Conservation (phyloP, 2,113 vertebrate species). For the Isurus oxyrinchus region DNA sequence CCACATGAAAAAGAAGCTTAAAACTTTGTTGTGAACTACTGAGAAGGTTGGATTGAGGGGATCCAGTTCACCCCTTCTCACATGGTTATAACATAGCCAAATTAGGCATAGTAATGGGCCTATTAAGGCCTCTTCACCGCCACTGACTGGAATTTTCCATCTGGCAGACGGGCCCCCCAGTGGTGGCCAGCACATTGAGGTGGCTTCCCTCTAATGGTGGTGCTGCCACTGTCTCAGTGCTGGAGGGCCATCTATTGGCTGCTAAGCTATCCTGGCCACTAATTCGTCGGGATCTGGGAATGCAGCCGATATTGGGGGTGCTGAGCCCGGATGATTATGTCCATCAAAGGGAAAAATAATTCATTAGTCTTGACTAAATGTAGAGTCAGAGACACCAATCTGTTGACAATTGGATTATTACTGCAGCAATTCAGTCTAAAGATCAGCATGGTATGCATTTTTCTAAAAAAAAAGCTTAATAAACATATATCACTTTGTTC, state of each 20-base stretch:
- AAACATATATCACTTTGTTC: neutral
- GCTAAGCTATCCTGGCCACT: too few species aligned
- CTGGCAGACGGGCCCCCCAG: too few species aligned
- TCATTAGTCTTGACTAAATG: neutral
- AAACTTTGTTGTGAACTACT: too few species aligned
- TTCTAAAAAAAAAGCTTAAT: neutral
- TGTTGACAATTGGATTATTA: neutral
- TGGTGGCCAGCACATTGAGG: too few species aligned
- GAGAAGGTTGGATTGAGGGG: too few species aligned
- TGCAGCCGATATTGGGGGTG: neutral
- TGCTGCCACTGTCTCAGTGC: neutral
- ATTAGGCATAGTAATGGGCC: too few species aligned
- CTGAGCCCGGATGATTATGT: neutral
- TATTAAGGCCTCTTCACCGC: too few species aligned
- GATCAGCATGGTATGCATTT: neutral
- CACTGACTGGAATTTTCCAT: too few species aligned
- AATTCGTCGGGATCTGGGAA: too few species aligned
- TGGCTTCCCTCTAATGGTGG: neutral
- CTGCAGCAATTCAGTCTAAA: neutral
- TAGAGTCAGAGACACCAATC: neutral
- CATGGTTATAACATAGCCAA: too few species aligned
- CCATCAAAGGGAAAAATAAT: neutral
- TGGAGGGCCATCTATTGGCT: neutral
- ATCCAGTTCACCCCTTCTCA: too few species aligned
- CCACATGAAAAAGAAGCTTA: too few species aligned